Conservation (phyloP, 2,888 invertebrate species). For the Epicampocera succincta region DNA sequence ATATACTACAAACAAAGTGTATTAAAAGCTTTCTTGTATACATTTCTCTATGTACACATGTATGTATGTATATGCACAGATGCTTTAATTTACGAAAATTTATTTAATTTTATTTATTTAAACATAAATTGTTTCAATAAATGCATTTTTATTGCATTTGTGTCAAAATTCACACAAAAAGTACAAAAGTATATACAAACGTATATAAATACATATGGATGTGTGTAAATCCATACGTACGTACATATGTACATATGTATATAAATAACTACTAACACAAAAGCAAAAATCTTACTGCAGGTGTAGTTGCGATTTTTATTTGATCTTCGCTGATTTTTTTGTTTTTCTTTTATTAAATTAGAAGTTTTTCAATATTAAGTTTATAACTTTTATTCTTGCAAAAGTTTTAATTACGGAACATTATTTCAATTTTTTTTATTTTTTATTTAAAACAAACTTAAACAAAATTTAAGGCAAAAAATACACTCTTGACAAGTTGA, state of each 20-base stretch:
- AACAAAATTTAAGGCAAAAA: conserved; percentile 49
- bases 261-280: conserved; percentile 37
- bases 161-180: no score
- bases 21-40: background rate
- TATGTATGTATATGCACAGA: background rate
- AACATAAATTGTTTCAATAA: no score
- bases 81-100: no score
- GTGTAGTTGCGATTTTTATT: conserved; percentile 40
- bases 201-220: background rate
- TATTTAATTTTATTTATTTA: no score
- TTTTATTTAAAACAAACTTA: conserved; percentile 25
- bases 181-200: background rate
- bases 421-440: conserved; percentile 11
- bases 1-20: no score
- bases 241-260: conserved; percentile 3
- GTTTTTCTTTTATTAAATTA: conserved; percentile 16
- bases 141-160: no score
- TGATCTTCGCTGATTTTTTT: conserved; percentile 4
- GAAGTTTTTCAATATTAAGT: conserved; percentile 5
- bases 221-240: background rate
- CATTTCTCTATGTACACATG: background rate
- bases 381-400: conserved; percentile 33
- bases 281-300: conserved; percentile 33
- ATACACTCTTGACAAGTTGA: conserved; percentile 62
- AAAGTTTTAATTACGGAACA: conserved; percentile 19